phyloP scores from a whole-genome alignment of 2,113 vertebrate species.

The Gavialis gangeticus region DNA sequence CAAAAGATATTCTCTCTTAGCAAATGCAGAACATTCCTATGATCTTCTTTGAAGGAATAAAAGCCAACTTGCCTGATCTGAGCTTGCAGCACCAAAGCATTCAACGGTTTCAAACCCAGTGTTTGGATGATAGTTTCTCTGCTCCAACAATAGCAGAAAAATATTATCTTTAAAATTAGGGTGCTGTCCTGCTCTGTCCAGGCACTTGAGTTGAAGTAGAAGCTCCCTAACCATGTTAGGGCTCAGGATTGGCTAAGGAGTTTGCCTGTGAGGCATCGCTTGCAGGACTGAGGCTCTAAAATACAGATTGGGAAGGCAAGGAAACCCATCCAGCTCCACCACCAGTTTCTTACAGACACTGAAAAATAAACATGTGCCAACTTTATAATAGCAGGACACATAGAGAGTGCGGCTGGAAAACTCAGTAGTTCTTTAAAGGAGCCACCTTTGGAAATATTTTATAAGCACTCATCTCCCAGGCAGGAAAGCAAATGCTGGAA shows the following conservation, averaged over 20 bases:
- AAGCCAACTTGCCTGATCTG: not conserved
- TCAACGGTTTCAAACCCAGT: not conserved
- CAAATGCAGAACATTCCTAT: not conserved
- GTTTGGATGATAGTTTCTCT: not conserved
- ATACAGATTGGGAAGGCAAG: not conserved
- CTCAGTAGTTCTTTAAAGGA: conserved; percentile 51
- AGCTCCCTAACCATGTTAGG: conserved; percentile 63
- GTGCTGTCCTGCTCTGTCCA: conserved; percentile 40
- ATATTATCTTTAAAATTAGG: conserved; percentile 35
- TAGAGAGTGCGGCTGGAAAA: not conserved
- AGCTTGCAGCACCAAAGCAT: not conserved
- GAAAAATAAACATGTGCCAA: conserved; percentile 55
- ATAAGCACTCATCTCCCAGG: conserved; percentile 55
- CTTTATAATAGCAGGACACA: conserved; percentile 10
- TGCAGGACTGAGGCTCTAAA: not conserved
- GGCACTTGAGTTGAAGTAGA: conserved; percentile 71
- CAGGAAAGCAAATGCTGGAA: conserved; percentile 49
- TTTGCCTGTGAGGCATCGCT: not conserved
- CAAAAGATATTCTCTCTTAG: not conserved
- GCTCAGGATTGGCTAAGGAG: conserved; percentile 15
- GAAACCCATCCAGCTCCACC: conserved; percentile 20
- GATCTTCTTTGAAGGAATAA: not conserved
- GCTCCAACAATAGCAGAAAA: not conserved
- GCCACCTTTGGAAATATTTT: conserved; percentile 55
- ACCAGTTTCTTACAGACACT: not conserved